phyloP scores from a whole-genome alignment of 2,888 invertebrate genomes.

The Stenotaenia linearis region DNA sequence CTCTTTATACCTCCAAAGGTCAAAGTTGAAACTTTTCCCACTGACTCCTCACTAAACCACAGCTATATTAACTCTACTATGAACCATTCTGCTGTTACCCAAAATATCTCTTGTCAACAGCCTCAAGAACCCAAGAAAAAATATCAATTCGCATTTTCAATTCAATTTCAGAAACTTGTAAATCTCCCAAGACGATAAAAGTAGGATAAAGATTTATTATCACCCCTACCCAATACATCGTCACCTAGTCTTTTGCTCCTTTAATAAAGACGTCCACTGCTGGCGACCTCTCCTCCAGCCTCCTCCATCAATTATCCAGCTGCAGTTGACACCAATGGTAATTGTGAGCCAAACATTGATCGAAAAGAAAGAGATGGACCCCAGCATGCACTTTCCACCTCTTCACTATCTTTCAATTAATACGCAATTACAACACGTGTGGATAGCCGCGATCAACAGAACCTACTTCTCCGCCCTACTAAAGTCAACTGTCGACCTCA shows the following conservation, averaged over 20 bases:
- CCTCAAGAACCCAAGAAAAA: not conserved
- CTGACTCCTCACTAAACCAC: too few species aligned
- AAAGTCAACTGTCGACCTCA: too few species aligned
- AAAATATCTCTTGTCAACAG: not conserved
- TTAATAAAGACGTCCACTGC: slow-evolving; percentile 15
- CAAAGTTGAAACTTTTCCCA: too few species aligned
- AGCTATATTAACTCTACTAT: too few species aligned
- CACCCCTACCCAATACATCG: not conserved
- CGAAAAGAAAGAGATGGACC: not conserved
- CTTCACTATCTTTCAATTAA: slow-evolving; percentile 15
- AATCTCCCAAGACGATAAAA: not conserved
- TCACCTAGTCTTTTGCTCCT: not conserved
- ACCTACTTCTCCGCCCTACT: not conserved
- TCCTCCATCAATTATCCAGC: slow-evolving; percentile 17
- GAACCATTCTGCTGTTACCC: not conserved
- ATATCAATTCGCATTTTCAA: not conserved
- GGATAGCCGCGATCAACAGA: not conserved
- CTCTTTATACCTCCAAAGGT: too few species aligned
- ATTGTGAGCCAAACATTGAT: slow-evolving; percentile 16
- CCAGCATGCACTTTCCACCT: not conserved
- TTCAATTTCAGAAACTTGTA: not conserved
- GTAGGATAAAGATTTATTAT: not conserved
- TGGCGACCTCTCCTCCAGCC: not conserved
- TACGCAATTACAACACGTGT: not conserved
- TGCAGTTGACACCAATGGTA: slow-evolving; percentile 21